Conservation (phyloP, 2,113 vertebrate genomes). For the Rhipidura dahli region DNA sequence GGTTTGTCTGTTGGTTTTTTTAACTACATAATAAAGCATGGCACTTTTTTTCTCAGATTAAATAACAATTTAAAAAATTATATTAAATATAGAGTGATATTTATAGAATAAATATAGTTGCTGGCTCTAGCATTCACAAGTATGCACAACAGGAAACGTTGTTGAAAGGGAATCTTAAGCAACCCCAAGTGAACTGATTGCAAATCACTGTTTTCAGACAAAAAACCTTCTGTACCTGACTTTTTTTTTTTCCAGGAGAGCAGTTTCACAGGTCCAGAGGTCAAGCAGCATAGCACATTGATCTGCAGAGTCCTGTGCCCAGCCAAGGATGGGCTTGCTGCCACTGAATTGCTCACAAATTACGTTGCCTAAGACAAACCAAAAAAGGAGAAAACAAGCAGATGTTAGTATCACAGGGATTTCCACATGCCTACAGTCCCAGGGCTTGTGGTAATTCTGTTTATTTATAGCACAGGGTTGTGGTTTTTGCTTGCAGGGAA, state of each 20-base stretch:
- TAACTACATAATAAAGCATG: not conserved
- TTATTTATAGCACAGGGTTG: not conserved
- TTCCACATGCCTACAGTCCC: not conserved
- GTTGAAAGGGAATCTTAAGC: not conserved
- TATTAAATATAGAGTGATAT: not conserved
- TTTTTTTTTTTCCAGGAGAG: constrained; percentile 70
- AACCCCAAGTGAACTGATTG: not conserved
- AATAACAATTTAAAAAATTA: not conserved
- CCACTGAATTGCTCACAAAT: not conserved
- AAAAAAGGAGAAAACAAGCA: not conserved
- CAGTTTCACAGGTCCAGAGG: constrained; percentile 76
- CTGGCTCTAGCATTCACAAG: not conserved
- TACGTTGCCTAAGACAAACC: not conserved
- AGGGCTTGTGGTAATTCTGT: not conserved
- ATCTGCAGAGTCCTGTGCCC: constrained; percentile 61
- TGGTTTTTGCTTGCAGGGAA: not conserved
- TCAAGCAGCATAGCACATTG: constrained; percentile 71
- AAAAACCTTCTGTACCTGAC: constrained; percentile 62
- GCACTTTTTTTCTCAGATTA: not conserved
- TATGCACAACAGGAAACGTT: fast-evolving
- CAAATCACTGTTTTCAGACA: not conserved
- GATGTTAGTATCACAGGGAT: not conserved
- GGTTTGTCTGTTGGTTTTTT: fast-evolving
- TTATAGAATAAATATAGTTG: not conserved
- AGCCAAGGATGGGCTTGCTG: not conserved